Percentiles rank a stretch among this genome's conserved stretches.
phyloP scores from a whole-genome alignment of 2,888 invertebrate species.

The Andrena flavipes region DNA sequence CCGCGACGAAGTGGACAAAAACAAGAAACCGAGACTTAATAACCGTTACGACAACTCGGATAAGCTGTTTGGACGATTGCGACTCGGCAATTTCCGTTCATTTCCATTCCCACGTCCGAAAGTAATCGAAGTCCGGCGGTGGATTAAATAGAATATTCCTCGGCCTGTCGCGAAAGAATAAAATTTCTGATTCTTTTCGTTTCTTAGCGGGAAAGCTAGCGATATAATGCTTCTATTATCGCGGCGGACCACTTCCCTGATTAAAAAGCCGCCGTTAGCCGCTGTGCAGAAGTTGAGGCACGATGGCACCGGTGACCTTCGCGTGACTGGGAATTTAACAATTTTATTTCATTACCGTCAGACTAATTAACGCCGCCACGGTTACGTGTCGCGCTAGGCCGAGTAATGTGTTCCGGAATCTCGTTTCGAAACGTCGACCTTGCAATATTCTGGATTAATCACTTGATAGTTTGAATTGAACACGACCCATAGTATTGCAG shows the following conservation, averaged over 20 bases:
- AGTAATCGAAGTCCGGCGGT: neutral
- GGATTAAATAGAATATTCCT: neutral
- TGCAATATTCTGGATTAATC: neutral
- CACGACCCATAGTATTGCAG: neutral
- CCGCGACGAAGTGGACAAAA: slow-evolving; percentile 26
- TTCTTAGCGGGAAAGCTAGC: neutral
- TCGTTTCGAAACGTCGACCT: slow-evolving; percentile 19
- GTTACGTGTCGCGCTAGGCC: slow-evolving; percentile 5
- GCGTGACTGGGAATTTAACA: slow-evolving; percentile 76
- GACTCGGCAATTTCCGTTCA: neutral
- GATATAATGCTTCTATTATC: slow-evolving; percentile 59
- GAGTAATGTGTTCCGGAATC: neutral
- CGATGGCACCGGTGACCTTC: slow-evolving; percentile 73
- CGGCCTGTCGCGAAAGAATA: neutral
- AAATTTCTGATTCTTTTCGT: neutral
- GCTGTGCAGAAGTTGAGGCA: slow-evolving; percentile 55
- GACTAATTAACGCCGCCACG: slow-evolving; percentile 55
- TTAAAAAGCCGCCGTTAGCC: slow-evolving; percentile 70
- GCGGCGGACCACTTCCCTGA: slow-evolving; percentile 77
- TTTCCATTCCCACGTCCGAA: neutral
- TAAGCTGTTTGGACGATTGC: neutral
- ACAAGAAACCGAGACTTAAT: slow-evolving; percentile 30
- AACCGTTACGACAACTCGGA: slow-evolving; percentile 3
- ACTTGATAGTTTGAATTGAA: neutral
- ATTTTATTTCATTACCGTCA: slow-evolving; percentile 64